Evolutionary conservation across 2,888 invertebrate genomes (phyloP), one percentile per base, ranked within the genome.

Genomic region (Amphipyra tragopoginis): DNA sequence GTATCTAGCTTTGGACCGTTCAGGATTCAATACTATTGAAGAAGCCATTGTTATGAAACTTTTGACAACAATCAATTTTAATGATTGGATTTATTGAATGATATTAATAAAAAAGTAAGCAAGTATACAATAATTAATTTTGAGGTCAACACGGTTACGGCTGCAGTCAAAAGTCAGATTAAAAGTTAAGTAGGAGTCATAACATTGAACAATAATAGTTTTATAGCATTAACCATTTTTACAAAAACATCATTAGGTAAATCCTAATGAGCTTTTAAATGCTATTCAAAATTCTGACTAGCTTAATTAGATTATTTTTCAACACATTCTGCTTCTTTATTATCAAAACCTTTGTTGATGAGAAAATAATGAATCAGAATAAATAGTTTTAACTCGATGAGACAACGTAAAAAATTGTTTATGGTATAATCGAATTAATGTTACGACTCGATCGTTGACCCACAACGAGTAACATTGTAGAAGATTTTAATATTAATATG

Each of bases 371-470:
- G 26, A 38, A 14, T 21, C 21, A 39, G 40, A 43, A 38, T 34
- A 33, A 45, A 53, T 21, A 38, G 15, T 53, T 40, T 39, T 47
- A 14, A 34, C 1, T 61, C n/a, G 2, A 48, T 8, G 8, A 43
- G 9, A 29, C 7, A 49, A 47, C 21, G 14, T 26, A 62, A 69
- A 65, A 69, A 60, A 8, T 52, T 67, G 61, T 71, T 68, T 52
- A 58, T 55, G 36, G 15, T 56, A 36, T 58, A 57, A 60, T 65
- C 14, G 11, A 74, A 64, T 65, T 57, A 65, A 57, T 58, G 26
- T 52, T 49, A 59, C 34, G 34, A 62, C 4, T 64, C 51, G 67
- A 69, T 64, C 75, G 43, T 67, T 72, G 75, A 78, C 80, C 78
- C 57, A 69, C 57, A 72, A 47, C 43, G 43, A 62, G 4, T 21